Conservation (phyloP, 2,113 vertebrate genomes). For the Scopus umbretta region DNA sequence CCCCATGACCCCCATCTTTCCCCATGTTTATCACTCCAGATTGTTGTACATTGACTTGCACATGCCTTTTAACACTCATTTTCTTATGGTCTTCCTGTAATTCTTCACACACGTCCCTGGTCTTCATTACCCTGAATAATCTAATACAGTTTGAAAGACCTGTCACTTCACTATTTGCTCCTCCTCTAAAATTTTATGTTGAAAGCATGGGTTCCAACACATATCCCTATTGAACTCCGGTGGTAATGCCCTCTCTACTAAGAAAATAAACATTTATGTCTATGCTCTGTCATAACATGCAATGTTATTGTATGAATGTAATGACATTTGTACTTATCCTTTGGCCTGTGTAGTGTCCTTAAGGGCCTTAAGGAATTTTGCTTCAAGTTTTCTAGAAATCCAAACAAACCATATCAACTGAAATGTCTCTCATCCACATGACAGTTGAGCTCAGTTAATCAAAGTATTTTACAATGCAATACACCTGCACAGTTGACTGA, state of each 20-base stretch:
- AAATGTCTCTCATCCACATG: neutral
- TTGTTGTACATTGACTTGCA: neutral
- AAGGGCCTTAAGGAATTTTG: neutral
- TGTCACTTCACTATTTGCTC: neutral
- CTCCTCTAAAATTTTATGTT: neutral
- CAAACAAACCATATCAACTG: neutral
- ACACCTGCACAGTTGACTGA: neutral
- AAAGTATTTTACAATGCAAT: neutral
- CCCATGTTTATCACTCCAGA: neutral
- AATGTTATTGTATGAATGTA: neutral
- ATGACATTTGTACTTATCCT: neutral
- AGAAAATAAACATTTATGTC: neutral
- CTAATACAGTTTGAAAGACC: neutral
- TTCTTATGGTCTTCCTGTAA: neutral
- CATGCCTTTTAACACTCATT: neutral
- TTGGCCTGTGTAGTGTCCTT: neutral
- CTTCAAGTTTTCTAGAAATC: neutral
- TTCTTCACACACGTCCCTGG: neutral
- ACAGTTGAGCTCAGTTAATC: neutral
- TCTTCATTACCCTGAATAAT: neutral
- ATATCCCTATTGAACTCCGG: neutral
- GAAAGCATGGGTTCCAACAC: neutral
- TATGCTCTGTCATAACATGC: neutral
- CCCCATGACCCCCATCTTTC: neutral
- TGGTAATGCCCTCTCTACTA: neutral